Conservation (phyloP, 2,113 vertebrate species). For the Arizona elegans region DNA sequence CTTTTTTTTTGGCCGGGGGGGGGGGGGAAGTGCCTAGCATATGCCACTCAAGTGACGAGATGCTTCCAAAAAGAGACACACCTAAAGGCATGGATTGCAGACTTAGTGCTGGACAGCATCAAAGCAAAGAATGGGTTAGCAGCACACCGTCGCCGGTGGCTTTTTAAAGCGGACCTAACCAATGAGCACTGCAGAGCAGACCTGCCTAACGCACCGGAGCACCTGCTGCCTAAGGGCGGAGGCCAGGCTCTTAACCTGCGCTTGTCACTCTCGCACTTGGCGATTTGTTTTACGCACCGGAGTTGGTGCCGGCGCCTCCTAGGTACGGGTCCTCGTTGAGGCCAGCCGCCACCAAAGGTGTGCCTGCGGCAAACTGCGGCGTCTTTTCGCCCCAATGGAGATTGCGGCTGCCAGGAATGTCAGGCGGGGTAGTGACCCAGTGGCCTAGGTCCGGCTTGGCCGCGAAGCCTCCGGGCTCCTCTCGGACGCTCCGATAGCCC, state of each 20-base stretch:
- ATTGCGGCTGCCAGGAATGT: constrained; percentile 94
- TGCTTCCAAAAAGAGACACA: background rate
- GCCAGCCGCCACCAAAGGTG: constrained; percentile 56
- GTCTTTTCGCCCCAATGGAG: constrained; percentile 84
- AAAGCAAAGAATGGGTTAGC: background rate
- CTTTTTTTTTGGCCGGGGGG: background rate
- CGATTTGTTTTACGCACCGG: constrained; percentile 58
- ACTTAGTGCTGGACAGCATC: background rate
- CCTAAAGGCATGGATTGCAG: background rate
- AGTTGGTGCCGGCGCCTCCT: constrained; percentile 44
- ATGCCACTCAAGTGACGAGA: background rate
- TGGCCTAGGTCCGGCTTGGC: constrained; percentile 74
- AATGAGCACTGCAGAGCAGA: background rate
- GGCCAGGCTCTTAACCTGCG: background rate
- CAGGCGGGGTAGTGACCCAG: constrained; percentile 90
- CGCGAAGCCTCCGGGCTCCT: constrained; percentile 74
- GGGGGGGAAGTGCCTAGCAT: background rate
- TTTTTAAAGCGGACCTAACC: background rate
- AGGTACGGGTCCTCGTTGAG: constrained; percentile 63
- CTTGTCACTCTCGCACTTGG: background rate
- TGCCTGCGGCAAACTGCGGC: constrained; percentile 73
- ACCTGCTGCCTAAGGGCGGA: background rate
- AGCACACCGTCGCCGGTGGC: background rate
- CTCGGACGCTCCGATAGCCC: constrained; percentile 80
- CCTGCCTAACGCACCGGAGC: background rate